A percentile compares a stretch with the other conserved stretches of the same genome.
phyloP scores from a whole-genome alignment of 2,888 invertebrate species.

The Caenorhabditis angaria region DNA sequence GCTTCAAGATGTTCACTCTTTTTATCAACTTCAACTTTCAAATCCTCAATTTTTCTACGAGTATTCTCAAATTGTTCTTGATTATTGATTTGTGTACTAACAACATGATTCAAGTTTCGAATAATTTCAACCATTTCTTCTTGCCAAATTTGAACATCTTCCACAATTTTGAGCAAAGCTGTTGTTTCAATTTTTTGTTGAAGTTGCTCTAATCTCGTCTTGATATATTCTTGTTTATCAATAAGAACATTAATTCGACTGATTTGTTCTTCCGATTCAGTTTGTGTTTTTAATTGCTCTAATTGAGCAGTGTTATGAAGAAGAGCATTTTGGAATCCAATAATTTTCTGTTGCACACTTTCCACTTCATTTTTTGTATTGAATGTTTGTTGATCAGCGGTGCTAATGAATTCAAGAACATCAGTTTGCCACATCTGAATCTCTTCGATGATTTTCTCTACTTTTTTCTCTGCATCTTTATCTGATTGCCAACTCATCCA shows the following conservation, averaged over 20 bases:
- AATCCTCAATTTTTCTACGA: constrained; percentile 30
- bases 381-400: constrained; percentile 26
- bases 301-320: constrained; percentile 20
- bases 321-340: constrained; percentile 25
- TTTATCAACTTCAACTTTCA: constrained; percentile 36
- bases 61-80: constrained; percentile 41
- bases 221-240: constrained; percentile 44
- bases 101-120: constrained; percentile 35
- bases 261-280: constrained; percentile 34
- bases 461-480: constrained; percentile 28
- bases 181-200: constrained; percentile 34
- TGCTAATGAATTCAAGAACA: constrained; percentile 46
- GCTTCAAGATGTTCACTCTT: constrained; percentile 42
- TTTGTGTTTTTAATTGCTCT: constrained; percentile 29
- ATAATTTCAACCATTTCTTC: constrained; percentile 54
- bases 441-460: constrained; percentile 53
- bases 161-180: constrained; percentile 31
- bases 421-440: constrained; percentile 66
- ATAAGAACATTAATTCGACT: constrained; percentile 32
- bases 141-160: constrained; percentile 55
- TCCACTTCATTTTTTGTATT: constrained; percentile 28
- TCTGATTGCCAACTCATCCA: constrained; percentile 63
- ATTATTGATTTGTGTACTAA: constrained; percentile 33
- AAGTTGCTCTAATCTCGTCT: constrained; percentile 35
- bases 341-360: constrained; percentile 20